Evolutionary conservation across 2,888 invertebrate genomes (phyloP).

Genomic region (Apodemia hepburni): DNA sequence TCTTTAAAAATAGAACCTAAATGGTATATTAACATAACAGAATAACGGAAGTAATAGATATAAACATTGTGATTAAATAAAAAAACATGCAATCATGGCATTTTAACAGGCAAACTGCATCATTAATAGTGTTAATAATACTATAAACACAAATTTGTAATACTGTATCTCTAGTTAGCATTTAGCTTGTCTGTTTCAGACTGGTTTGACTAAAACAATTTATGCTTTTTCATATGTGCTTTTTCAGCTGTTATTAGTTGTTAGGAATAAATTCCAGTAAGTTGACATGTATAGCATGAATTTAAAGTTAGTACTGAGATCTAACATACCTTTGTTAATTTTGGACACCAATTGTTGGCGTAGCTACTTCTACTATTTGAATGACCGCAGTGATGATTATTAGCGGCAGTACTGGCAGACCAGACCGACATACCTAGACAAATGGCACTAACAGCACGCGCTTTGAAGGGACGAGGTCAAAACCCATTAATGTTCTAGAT

Average conservation of each 20-base stretch:
- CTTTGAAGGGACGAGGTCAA: conserved; percentile 5
- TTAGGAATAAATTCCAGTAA: neutral
- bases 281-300: neutral
- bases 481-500: conserved; percentile 3
- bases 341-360: conserved; percentile 71
- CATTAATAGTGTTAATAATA: neutral
- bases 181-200: neutral
- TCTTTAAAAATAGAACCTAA: neutral
- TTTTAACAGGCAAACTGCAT: neutral
- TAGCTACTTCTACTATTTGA: conserved; percentile 64
- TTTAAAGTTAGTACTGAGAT: conserved; percentile 23
- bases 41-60: neutral
- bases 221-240: neutral
- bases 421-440: conserved; percentile 85
- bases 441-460: conserved; percentile 44
- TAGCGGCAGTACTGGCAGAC: conserved; percentile 84
- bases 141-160: neutral
- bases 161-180: neutral
- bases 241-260: neutral
- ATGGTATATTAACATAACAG: neutral
- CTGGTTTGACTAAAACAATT: neutral
- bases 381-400: conserved; percentile 67
- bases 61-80: neutral
- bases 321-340: conserved; percentile 67
- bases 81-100: neutral